Base-by-base conservation (phyloP, 2,797 vertebrate genomes). In the Capromys pilorides region DNA sequence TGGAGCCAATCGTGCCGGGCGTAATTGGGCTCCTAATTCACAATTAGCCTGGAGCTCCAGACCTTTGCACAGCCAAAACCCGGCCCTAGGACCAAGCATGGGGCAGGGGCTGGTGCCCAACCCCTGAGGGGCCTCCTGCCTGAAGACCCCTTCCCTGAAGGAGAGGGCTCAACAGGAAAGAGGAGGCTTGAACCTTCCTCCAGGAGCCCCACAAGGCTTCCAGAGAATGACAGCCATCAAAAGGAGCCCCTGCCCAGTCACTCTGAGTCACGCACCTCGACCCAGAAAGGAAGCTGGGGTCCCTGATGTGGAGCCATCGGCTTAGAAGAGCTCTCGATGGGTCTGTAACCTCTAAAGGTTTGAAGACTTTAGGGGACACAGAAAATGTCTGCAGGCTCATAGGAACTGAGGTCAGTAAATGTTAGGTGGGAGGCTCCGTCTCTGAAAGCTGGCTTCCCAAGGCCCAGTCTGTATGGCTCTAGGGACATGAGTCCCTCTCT, bases 11-110 rank as follows among this genome's bases (percentile, higher is more conserved):
- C 97, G 98, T 98, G 98, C 98, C 97, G 98, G 98, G 98, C 98
- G 98, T 99, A 99, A 99, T 98, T 98, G 98, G 98, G 98, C 98
- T 98, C 98, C 98, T 99, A 99, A 98, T 99, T 99, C 99, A 98
- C 98, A 98, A 99, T 99, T 99, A 99, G 99, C 98, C 98, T 98
- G 96, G 98, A 98, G 98, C 98, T 98, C 98, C 98, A 98, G 87
- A 98, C 77, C 94, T 90, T 93, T 96, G 95, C 86, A 96, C 94
- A 85, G 95, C 75, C 90, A 93, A 92, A 75, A 97, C 96, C 95
- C 86, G 96, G 93, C 62, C 85, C 91, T 75, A 90, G 95, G 96
- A 95, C 83, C 77, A 21, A 5, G 0, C 22, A 78, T 67, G 67
- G 75, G 77, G 81, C 19, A 92, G 49, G 39, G 82, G 66, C 93